Evolutionary conservation across 2,797 vertebrate species (phyloP).

Genomic region (Sphaeramia orbicularis): DNA sequence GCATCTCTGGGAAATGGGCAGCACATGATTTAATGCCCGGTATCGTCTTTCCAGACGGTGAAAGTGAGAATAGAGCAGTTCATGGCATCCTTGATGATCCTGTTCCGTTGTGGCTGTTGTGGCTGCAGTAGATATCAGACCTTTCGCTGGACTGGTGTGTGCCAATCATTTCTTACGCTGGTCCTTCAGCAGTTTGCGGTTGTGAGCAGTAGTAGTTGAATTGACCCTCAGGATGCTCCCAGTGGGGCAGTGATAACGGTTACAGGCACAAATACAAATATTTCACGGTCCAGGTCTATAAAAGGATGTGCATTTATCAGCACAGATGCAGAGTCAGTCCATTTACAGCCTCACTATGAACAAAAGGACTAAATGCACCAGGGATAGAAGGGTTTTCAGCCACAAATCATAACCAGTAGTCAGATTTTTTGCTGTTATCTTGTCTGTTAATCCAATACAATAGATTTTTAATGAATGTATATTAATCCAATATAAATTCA

Average conservation of each 20-base stretch:
- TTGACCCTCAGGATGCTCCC: neutral
- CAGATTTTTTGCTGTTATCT: no score
- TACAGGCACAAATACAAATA: neutral
- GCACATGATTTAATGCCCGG: no score
- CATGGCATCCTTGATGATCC: no score
- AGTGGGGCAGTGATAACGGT: neutral
- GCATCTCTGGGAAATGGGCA: no score
- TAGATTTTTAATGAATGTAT: no score
- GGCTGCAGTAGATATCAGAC: conserved; percentile 2
- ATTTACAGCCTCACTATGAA: conserved; percentile 1
- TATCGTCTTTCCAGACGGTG: no score
- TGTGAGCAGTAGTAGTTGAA: conserved; percentile 9
- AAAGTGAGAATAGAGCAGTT: no score
- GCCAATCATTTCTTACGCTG: conserved; percentile 10
- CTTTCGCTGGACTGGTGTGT: neutral
- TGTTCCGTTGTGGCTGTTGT: no score
- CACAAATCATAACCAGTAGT: neutral
- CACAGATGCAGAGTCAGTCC: neutral
- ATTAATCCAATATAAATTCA: no score
- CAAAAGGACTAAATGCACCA: no score
- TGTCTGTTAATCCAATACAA: no score
- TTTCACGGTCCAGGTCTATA: neutral
- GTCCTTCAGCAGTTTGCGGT: conserved; percentile 15
- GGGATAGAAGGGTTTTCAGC: conserved; percentile 3
- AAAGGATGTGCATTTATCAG: conserved; percentile 2